A percentile compares a stretch with the other conserved stretches of the same genome.
These are phyloP conservation scores for Hippocampus barbouri DNA, from an alignment of 2,113 vertebrate genomes.

Conservation along the genomic window DNA sequence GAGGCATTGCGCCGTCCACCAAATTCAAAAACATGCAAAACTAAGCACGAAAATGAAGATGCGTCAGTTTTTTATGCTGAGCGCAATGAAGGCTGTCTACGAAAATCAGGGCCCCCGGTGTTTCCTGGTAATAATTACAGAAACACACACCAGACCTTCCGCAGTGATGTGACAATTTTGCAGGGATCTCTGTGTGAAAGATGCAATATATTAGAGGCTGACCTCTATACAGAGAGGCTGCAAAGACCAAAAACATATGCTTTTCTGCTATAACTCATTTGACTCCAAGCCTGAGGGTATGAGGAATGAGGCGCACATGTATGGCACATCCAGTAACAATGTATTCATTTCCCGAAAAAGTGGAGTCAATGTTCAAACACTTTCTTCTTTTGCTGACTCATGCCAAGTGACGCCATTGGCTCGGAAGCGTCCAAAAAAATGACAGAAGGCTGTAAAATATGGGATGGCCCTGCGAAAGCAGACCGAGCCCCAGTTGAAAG, in stretches of 20 bases:
- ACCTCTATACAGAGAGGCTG: background rate
- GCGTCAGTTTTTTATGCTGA: no score
- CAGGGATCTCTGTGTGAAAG: background rate
- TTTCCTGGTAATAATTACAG: background rate
- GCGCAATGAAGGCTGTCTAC: no score
- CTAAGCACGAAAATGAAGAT: no score
- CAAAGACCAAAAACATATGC: constrained; percentile 39
- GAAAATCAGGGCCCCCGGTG: background rate
- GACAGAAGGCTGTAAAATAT: constrained; percentile 56
- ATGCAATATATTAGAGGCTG: background rate
- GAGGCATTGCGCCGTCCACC: no score
- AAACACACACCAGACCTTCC: background rate
- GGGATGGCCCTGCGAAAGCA: constrained; percentile 37
- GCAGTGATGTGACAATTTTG: background rate
- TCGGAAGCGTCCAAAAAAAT: constrained; percentile 37
- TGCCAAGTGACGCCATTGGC: constrained; percentile 41
- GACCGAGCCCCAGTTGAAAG: constrained; percentile 13
- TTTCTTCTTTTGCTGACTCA: constrained; percentile 57
- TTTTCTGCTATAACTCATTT: constrained; percentile 13
- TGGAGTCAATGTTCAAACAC: constrained; percentile 41
- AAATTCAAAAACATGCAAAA: no score
- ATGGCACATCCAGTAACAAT: constrained; percentile 26
- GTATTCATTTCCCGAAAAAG: constrained; percentile 46
- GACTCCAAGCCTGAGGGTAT: constrained; percentile 14
- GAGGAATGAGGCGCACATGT: constrained; percentile 10